Percentiles rank a stretch among this genome's conserved stretches.
phyloP scores from a whole-genome alignment of 2,888 invertebrate species.

The Aplocera efformata region DNA sequence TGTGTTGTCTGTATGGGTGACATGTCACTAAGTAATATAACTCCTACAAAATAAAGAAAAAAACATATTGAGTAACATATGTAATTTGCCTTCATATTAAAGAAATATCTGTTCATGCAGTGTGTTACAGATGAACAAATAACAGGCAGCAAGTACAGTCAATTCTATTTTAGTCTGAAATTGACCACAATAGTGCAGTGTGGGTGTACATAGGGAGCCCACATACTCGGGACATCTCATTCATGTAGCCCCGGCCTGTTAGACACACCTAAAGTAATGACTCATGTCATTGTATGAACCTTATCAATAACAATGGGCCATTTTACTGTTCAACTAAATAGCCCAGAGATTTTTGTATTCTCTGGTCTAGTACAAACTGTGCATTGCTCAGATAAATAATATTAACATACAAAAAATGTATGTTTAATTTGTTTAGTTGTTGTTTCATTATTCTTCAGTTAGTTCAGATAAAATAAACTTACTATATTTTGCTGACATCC shows the following conservation, averaged over 20 bases:
- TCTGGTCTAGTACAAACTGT: neutral
- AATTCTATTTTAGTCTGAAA: constrained; percentile 29
- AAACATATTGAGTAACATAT: no score
- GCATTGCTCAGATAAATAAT: neutral
- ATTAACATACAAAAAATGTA: no score
- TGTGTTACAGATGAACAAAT: constrained; percentile 13
- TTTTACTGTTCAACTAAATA: constrained; percentile 14
- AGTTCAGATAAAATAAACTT: no score
- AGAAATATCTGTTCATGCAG: no score
- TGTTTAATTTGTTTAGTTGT: no score
- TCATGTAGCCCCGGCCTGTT: constrained; percentile 21
- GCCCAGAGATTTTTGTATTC: constrained; percentile 14
- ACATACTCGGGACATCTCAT: constrained; percentile 26
- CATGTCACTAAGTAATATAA: no score
- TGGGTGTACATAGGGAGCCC: constrained; percentile 35
- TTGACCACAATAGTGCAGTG: constrained; percentile 31
- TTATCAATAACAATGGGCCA: constrained; percentile 34
- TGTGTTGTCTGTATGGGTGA: no score
- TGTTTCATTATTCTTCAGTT: no score
- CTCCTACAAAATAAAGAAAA: no score
- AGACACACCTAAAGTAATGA: constrained; percentile 75
- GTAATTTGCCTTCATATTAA: no score
- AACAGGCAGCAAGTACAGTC: constrained; percentile 9
- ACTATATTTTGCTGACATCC: no score
- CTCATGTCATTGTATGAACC: constrained; percentile 53